Evolutionary conservation across 2,113 vertebrate species (phyloP).

Genomic region (Myotis davidii): DNA sequence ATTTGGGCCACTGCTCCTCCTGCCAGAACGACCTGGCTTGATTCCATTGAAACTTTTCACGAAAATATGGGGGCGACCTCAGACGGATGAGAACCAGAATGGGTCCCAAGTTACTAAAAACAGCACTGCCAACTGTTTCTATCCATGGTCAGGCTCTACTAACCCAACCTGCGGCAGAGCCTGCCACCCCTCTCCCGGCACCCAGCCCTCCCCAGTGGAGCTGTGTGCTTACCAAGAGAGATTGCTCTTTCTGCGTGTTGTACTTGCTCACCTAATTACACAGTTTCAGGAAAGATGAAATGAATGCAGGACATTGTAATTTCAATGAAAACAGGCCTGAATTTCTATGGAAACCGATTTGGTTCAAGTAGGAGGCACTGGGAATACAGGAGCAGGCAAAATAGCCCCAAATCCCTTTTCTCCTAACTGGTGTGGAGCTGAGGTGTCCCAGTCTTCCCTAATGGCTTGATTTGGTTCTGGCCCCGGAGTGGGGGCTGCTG

Average conservation of each 20-base stretch:
- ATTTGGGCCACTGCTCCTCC: no score
- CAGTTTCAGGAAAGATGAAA: not conserved
- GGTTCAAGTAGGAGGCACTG: not conserved
- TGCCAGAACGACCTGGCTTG: not conserved
- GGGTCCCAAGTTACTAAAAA: not conserved
- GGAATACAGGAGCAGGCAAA: not conserved
- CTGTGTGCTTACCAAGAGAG: not conserved
- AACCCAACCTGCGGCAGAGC: not conserved
- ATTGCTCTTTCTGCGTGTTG: not conserved
- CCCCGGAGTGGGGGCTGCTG: not conserved
- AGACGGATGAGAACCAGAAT: not conserved
- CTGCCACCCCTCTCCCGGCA: not conserved
- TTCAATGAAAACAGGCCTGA: not conserved
- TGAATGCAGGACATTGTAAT: not conserved
- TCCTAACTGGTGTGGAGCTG: not conserved
- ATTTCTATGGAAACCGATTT: not conserved
- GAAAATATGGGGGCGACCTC: not conserved
- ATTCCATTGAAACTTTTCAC: not conserved
- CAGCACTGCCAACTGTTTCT: not conserved
- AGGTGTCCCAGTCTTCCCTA: not conserved
- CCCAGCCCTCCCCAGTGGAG: not conserved
- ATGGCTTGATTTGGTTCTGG: not conserved
- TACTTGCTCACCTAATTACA: not conserved
- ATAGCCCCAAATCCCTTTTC: not conserved
- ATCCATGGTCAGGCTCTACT: rapidly evolving